phyloP scores from a whole-genome alignment of 1,140 invertebrate species.

The Teleogryllus occipitalis region DNA sequence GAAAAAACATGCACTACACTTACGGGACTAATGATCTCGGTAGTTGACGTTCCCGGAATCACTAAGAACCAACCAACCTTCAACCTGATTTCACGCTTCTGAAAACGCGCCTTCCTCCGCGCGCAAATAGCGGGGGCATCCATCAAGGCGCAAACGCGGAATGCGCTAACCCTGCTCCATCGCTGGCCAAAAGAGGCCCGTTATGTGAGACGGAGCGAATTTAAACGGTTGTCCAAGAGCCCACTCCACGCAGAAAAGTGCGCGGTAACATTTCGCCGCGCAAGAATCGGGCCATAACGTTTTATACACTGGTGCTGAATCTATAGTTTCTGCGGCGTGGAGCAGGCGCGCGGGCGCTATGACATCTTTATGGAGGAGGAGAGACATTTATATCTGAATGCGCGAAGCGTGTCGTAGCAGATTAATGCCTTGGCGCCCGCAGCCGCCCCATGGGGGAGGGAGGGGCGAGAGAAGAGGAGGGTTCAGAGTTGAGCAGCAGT shows the following conservation, averaged over 20 bases:
- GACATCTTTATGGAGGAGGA: background rate
- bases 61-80: too few relatives aligned
- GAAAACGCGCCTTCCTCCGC: too few relatives aligned
- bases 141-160: background rate
- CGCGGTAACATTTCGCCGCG: background rate
- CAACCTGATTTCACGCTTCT: too few relatives aligned
- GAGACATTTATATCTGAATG: background rate
- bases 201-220: background rate
- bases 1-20: too few relatives aligned
- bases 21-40: too few relatives aligned
- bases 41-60: too few relatives aligned
- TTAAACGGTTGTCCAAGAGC: background rate
- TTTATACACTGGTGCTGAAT: background rate
- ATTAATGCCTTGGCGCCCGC: background rate
- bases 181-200: background rate
- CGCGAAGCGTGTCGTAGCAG: background rate
- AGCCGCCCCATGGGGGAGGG: too few relatives aligned
- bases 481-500: too few relatives aligned
- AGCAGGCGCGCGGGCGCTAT: background rate
- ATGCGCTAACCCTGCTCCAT: background rate
- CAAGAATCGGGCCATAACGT: background rate
- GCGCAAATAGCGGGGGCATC: background rate
- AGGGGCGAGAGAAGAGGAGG: too few relatives aligned
- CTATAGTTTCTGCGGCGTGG: background rate
- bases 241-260: background rate